Conservation (phyloP, 1,140 invertebrate species). For the Cotesia typhae region DNA sequence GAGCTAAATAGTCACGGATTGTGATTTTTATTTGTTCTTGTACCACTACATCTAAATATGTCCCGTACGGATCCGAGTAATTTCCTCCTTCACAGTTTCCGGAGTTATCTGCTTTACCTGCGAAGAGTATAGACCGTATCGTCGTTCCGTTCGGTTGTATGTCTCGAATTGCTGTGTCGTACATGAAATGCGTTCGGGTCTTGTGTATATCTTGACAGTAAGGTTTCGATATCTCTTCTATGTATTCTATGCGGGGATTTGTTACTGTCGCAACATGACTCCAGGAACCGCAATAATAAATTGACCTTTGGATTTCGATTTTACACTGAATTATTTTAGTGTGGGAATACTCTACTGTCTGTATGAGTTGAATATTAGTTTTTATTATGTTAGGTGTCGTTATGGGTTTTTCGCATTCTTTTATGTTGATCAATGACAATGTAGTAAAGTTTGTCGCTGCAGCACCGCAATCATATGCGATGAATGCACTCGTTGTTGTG, state of each 20-base stretch:
- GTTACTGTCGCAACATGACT: conserved; percentile 19
- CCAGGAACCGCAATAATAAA: conserved; percentile 29
- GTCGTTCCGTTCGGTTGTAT: not conserved
- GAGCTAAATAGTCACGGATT: conserved; percentile 21
- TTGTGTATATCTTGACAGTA: conserved; percentile 10
- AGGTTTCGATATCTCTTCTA: conserved; percentile 5
- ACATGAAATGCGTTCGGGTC: not conserved
- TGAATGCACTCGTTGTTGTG: too few species aligned
- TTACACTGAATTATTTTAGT: conserved; percentile 28
- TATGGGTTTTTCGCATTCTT: conserved; percentile 20
- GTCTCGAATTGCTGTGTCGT: not conserved
- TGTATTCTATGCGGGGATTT: conserved; percentile 15
- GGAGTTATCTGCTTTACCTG: not conserved
- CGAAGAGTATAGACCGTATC: not conserved
- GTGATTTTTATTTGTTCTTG: conserved; percentile 25
- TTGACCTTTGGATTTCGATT: conserved; percentile 22
- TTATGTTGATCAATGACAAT: conserved; percentile 10
- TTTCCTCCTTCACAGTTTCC: conserved; percentile 24
- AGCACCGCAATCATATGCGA: conserved; percentile 23
- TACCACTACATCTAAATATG: conserved; percentile 22
- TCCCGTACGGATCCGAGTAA: conserved; percentile 24
- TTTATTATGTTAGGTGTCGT: not conserved
- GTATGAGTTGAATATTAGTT: conserved; percentile 24
- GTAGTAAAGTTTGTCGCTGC: conserved; percentile 18
- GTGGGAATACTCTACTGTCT: conserved; percentile 18